These are phyloP conservation scores for Subacronicta megacephala DNA, from an alignment of 2,888 invertebrate species.

Conservation along the genomic window DNA sequence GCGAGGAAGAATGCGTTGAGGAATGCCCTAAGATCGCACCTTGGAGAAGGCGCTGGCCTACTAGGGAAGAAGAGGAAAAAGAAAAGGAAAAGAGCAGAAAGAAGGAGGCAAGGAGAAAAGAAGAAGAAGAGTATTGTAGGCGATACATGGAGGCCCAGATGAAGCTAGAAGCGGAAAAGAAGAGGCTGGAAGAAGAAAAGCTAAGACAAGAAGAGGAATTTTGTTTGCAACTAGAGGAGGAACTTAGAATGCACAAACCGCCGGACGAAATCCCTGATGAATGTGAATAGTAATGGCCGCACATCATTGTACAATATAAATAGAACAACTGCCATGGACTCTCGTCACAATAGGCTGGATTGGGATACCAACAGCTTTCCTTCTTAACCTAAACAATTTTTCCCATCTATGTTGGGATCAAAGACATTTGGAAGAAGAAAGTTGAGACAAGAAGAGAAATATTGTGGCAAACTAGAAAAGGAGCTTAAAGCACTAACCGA, in stretches of 20 bases:
- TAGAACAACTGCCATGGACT: background rate
- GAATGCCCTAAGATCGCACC: conserved; percentile 5
- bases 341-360: background rate
- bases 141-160: background rate
- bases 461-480: no score
- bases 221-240: background rate
- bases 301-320: background rate
- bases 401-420: no score
- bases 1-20: background rate
- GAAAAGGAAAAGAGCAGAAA: background rate
- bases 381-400: no score
- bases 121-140: conserved; percentile 1
- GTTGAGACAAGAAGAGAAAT: no score
- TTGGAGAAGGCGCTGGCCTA: conserved; percentile 7
- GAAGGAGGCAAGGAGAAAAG: background rate
- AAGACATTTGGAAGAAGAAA: no score
- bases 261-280: background rate
- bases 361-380: no score
- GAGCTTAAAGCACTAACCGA: no score
- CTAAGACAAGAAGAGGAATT: background rate
- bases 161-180: background rate
- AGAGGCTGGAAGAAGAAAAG: background rate
- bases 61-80: conserved; percentile 1
- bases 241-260: background rate
- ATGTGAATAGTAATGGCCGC: background rate